These are phyloP conservation scores for Cirrhinus molitorella DNA, from an alignment of 2,797 vertebrate genomes.

Conservation along the genomic window DNA sequence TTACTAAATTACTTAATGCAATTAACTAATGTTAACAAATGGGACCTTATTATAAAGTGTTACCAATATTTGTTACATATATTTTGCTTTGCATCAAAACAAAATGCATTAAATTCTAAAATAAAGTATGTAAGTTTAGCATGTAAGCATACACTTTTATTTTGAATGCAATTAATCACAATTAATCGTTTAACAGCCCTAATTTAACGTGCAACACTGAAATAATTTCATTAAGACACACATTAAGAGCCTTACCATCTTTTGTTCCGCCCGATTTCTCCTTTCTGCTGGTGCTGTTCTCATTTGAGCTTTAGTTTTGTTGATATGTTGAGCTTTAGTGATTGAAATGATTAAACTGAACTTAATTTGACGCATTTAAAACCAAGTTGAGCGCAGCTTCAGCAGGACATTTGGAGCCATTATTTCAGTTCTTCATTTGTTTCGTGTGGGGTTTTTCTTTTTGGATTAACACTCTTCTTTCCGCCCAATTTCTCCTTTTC, in stretches of 20 bases:
- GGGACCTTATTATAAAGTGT: background rate
- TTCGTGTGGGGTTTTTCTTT: constrained; percentile 50
- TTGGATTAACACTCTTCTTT: constrained; percentile 78
- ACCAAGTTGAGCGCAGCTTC: background rate
- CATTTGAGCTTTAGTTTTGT: background rate
- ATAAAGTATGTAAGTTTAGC: no score
- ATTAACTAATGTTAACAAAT: no score
- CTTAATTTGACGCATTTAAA: background rate
- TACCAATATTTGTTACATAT: background rate
- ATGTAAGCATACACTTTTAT: no score
- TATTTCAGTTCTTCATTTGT: background rate
- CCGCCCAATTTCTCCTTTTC: constrained; percentile 67
- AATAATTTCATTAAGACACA: no score
- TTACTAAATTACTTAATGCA: no score
- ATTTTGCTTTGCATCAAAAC: background rate
- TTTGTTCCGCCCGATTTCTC: background rate
- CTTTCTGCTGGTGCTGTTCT: background rate
- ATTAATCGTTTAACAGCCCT: no score
- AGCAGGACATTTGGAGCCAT: background rate
- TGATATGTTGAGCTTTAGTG: background rate
- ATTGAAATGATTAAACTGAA: background rate
- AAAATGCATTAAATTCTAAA: no score
- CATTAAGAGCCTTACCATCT: background rate
- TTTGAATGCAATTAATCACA: no score
- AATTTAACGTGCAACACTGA: no score